phyloP scores from a whole-genome alignment of 2,113 vertebrate genomes.

The Platanista minor region DNA sequence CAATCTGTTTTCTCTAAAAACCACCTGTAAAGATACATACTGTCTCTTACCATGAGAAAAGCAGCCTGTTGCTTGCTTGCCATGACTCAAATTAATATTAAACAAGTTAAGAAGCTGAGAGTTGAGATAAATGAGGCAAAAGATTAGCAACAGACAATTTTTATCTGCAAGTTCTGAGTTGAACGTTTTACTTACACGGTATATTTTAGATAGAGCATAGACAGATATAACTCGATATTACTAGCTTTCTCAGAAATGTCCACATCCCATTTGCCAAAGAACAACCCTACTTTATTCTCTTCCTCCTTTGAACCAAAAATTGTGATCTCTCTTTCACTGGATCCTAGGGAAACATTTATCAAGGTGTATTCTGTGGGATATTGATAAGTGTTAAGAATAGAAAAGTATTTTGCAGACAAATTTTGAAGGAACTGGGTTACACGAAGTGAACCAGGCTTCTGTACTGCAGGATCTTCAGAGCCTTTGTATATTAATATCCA shows the following conservation, averaged over 20 bases:
- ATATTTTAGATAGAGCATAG: background rate
- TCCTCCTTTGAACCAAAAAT: background rate
- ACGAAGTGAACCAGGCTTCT: background rate
- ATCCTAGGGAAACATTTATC: background rate
- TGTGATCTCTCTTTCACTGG: background rate
- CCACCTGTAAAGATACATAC: background rate
- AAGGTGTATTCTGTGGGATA: background rate
- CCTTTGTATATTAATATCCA: background rate
- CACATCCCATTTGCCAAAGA: background rate
- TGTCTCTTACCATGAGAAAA: background rate
- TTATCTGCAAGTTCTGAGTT: background rate
- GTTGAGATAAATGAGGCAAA: background rate
- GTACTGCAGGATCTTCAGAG: background rate
- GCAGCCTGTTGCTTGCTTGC: background rate
- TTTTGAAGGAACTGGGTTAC: background rate
- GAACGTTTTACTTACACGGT: background rate
- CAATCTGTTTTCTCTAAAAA: background rate
- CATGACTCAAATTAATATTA: background rate
- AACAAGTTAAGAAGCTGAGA: background rate
- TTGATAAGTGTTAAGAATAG: background rate
- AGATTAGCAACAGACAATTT: background rate
- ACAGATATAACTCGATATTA: background rate
- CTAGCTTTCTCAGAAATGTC: background rate
- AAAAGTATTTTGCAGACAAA: background rate
- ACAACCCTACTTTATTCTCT: background rate